These are phyloP conservation scores for Florisuga fusca DNA, from an alignment of 2,797 vertebrate species.

Conservation along the genomic window DNA sequence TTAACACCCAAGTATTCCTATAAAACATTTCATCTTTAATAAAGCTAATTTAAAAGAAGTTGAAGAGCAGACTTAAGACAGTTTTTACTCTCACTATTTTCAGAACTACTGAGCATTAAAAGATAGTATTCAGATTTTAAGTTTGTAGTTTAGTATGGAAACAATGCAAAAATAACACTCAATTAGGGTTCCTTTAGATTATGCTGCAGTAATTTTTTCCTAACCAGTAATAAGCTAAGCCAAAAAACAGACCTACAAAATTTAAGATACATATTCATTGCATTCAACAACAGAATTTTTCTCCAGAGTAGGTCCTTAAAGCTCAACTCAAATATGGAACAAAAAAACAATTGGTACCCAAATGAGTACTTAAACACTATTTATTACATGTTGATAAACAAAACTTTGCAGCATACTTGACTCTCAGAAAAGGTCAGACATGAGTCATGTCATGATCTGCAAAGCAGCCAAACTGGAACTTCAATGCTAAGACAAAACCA, in stretches of 20 bases:
- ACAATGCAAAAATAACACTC: neutral
- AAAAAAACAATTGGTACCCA: neutral
- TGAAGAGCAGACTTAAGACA: neutral
- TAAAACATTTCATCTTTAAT: neutral
- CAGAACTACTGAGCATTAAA: neutral
- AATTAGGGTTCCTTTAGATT: neutral
- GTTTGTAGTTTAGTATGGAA: neutral
- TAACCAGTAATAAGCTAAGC: neutral
- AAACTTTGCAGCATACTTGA: neutral
- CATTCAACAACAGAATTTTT: neutral
- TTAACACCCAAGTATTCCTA: neutral
- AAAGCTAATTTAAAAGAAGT: neutral
- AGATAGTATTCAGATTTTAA: neutral
- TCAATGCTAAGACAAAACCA: neutral
- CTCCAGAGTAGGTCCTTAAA: neutral
- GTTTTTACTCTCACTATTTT: neutral
- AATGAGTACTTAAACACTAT: neutral
- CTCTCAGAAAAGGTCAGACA: conserved; percentile 9
- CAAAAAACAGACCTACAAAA: neutral
- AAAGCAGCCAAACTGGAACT: neutral
- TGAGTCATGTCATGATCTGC: neutral
- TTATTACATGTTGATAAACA: conserved; percentile 2
- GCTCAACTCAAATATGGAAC: neutral
- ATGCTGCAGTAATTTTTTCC: neutral
- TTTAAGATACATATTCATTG: neutral